Base-by-base conservation (phyloP, 2,888 invertebrate species). In the Stenodema calcarata region DNA sequence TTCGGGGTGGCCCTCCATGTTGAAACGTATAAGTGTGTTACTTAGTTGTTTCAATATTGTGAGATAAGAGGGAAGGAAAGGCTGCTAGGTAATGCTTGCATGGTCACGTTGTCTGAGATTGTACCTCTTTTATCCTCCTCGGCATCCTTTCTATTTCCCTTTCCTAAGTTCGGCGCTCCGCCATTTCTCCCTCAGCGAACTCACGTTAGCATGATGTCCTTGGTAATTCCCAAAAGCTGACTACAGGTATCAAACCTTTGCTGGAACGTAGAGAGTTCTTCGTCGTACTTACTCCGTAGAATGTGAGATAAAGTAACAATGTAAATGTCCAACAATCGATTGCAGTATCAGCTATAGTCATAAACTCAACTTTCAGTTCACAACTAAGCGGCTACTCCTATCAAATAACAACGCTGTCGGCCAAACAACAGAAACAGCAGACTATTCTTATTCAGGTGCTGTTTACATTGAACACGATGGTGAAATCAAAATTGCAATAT, bases 31-130 rank as follows among this genome's bases (percentile, higher is more conserved):
- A 87, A 87, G 86, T 86, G 86, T 87, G 87, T 87, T 87, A 87
- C 87, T 87, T 87, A 87, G 87, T 86, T 86, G 87, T 87, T 87
- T 87, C 87, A 87, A 87, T 87, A 87, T 86, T 87, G 87, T 86
- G 86, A 87, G 87, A 81, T 85, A 86, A 87, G 86, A 69, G 82
- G 28, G 82, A 69, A 78, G 78, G 18, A 27, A 82, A 23, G 70
- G 70, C 41, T 27, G 69, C 16, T 69, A 82, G 70, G 82, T 62
- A 70, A 82, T 82, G 82, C 82, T 70, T 82, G 80, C 82, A 82
- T 69, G 82, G 82, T 82, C 62, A 70, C 82, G 70, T 82, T 80
- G 80, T 35, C 80, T 80, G 80, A 54, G 80, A 80, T 80, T 80
- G 50, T 23, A 80, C 80, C 80, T 54, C 80, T 80, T 80, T 78